phyloP scores from a whole-genome alignment of 2,888 invertebrate genomes.

The Trachelus troglodyta region DNA sequence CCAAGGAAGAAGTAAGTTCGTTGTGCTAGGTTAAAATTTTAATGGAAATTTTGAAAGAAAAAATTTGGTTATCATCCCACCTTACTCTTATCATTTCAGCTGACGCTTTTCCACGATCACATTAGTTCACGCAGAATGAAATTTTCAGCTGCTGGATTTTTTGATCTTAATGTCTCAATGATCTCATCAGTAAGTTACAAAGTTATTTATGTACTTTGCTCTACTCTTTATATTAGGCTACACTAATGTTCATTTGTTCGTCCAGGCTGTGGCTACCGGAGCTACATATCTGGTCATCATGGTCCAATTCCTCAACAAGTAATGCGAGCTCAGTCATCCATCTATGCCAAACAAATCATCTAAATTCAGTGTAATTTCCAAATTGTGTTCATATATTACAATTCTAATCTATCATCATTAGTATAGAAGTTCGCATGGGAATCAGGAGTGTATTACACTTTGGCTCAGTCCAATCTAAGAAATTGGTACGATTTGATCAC shows the following conservation, averaged over 20 bases:
- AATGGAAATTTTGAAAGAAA: neutral
- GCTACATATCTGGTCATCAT: neutral
- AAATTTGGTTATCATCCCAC: neutral
- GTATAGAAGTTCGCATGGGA: neutral
- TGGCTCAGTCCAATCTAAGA: neutral
- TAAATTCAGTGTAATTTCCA: too few relatives aligned
- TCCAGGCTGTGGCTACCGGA: neutral
- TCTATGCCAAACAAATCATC: neutral
- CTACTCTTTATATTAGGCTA: neutral
- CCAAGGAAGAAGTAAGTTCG: slow-evolving; percentile 13
- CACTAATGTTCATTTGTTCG: neutral
- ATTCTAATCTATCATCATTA: neutral
- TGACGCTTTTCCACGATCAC: slow-evolving; percentile 14
- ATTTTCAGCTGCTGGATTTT: slow-evolving; percentile 19
- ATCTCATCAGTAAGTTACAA: neutral
- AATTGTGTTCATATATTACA: too few relatives aligned
- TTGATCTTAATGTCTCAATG: slow-evolving; percentile 8
- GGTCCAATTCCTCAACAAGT: neutral
- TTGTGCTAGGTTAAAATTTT: neutral
- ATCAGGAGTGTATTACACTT: neutral
- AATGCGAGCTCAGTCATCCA: neutral
- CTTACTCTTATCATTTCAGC: neutral
- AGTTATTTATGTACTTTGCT: neutral
- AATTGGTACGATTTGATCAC: neutral
- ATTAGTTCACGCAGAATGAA: slow-evolving; percentile 4